Evolutionary conservation across 2,797 vertebrate genomes (phyloP), one percentile per base, ranked within the genome.

Genomic region (Merluccius polli): DNA sequence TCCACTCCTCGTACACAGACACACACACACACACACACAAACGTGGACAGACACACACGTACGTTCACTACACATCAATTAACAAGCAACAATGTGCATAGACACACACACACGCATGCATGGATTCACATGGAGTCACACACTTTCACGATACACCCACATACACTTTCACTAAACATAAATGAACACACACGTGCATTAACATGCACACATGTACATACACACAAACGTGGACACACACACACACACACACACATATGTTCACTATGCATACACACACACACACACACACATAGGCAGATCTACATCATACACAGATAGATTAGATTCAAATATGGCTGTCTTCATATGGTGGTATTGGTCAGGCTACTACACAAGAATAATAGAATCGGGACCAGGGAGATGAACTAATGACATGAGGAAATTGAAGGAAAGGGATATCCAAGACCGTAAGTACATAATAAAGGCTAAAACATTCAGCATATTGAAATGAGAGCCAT

Each of bases 401-500:
- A 36, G 77, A 59, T 35, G 29, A 75, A 77, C 21, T n/a, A 15
- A 74, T 13, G 36, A 79, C 11, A 12, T 72, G 32, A 32, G 72
- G 36, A 36, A 76, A 76, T 36, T 73, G 83, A 82, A 72, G 35
- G 71, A 72, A 76, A 9, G 36, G 8, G 36, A 38, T 38, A 38
- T 38, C 4, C 36, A 38, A 38, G 36, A 38, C 36, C 36, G 12
- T 38, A 7, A 38, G 36, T 38, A 38, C 36, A 38, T 38, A 9
- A 16, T 44, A 82, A 85, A 78, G 84, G 78, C 75, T 77, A 80
- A 86, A 83, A 79, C 79, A 84, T 87, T 84, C 80, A 82, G 86
- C 83, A 89, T 90, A 91, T 92, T 90, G 90, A 87, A 88, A 87
- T 89, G 77, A 84, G 77, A 78, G 30, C 70, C 75, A 75, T 89